Evolutionary conservation across 2,113 vertebrate genomes (phyloP).

Genomic region (Sphyrna mokarran): DNA sequence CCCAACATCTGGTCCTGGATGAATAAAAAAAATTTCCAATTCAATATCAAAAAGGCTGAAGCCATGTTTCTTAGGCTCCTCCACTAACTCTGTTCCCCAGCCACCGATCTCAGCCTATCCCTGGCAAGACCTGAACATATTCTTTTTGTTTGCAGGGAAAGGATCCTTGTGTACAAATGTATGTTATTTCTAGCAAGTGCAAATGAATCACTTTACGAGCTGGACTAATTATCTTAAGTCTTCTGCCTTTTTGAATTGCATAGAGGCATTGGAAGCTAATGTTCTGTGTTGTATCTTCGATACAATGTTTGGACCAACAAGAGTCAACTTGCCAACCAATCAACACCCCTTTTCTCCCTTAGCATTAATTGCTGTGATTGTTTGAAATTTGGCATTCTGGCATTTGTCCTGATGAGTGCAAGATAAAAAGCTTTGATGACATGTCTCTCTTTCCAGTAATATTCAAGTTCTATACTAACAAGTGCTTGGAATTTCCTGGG

Average conservation of each 20-base stretch:
- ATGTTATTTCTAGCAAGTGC: not conserved
- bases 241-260: not conserved
- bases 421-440: not conserved
- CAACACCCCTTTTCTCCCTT: not conserved
- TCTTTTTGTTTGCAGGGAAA: not conserved
- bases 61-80: not conserved
- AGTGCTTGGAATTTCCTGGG: not conserved
- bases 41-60: not conserved
- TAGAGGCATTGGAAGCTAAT: not conserved
- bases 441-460: not conserved
- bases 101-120: not conserved
- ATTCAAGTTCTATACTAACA: not conserved
- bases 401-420: not conserved
- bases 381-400: not conserved
- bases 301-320: not conserved
- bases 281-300: not conserved
- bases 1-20: not conserved
- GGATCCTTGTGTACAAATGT: not conserved
- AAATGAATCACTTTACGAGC: not conserved
- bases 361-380: not conserved
- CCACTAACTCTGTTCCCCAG: not conserved
- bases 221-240: not conserved
- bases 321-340: not conserved
- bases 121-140: not conserved
- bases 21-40: not conserved